Evolutionary conservation across 35 echinoderm and acorn worm genomes (phyloP).

Genomic region (Ptychodera flava): DNA sequence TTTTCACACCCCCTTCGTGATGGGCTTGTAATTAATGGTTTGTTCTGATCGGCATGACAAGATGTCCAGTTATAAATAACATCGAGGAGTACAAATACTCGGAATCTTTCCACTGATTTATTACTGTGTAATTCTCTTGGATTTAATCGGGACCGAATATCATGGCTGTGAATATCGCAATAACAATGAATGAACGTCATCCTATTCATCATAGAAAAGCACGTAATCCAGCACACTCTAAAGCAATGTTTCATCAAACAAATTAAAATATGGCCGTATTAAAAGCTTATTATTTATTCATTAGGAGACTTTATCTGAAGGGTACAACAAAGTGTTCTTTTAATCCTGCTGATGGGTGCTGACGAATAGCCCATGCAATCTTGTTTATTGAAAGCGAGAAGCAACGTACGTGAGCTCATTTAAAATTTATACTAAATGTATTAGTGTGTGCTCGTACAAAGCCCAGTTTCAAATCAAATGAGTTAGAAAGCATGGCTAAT

Average conservation of each 20-base stretch:
- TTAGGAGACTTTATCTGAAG: neutral
- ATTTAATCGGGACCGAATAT: neutral
- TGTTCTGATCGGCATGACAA: neutral
- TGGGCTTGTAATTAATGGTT: neutral
- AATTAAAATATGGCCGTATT: neutral
- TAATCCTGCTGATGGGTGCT: neutral
- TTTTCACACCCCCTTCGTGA: too few species aligned
- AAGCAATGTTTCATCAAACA: neutral
- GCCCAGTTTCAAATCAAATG: neutral
- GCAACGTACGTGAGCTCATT: neutral
- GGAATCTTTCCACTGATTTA: neutral
- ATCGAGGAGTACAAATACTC: neutral
- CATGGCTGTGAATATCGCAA: neutral
- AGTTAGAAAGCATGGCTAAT: neutral
- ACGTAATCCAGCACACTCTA: neutral
- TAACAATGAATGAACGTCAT: neutral
- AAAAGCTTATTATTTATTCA: conserved; percentile 2
- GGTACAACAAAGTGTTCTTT: neutral
- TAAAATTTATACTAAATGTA: neutral
- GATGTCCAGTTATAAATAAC: neutral
- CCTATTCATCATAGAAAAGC: neutral
- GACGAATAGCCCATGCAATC: neutral
- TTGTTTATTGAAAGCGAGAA: neutral
- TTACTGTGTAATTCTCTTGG: neutral
- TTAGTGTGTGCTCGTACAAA: neutral